A percentile compares a stretch with the other conserved stretches of the same genome.
phyloP scores from a whole-genome alignment of 64 coral and sea anemone species.

The Pachyseris speciosa region DNA sequence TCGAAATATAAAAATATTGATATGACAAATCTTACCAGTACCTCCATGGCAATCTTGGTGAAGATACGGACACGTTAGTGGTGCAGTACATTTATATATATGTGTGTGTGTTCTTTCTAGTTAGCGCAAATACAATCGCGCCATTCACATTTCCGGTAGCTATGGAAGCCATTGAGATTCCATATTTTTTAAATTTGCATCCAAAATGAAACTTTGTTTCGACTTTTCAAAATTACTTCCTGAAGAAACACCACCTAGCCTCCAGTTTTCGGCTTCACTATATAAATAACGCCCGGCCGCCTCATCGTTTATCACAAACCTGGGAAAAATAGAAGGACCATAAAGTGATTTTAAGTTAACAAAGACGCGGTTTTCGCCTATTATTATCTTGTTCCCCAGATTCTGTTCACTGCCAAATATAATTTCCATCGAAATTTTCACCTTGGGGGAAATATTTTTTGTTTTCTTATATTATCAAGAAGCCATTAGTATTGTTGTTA shows the following conservation, averaged over 20 bases:
- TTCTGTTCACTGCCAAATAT: background rate
- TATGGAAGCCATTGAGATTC: background rate
- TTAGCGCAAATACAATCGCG: background rate
- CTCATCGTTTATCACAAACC: background rate
- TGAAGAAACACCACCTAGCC: background rate
- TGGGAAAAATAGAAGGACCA: background rate
- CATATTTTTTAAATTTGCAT: constrained; percentile 40
- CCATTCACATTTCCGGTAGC: constrained; percentile 12
- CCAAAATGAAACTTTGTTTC: constrained; percentile 17
- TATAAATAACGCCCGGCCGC: constrained; percentile 6
- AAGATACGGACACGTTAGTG: background rate
- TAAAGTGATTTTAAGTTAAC: background rate
- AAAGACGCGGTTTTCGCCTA: background rate
- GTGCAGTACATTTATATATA: background rate
- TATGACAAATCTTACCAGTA: background rate
- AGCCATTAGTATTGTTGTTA: constrained; percentile 18
- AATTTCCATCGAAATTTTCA: background rate
- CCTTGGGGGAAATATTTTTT: background rate
- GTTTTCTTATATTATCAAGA: constrained; percentile 29
- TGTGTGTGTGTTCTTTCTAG: background rate
- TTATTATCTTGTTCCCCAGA: background rate
- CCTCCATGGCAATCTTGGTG: background rate
- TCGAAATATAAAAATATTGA: background rate
- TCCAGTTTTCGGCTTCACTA: background rate
- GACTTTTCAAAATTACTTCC: constrained; percentile 51